Percentiles rank a stretch among this genome's conserved stretches.
These are phyloP conservation scores for Andricus curvator DNA, from an alignment of 2,888 invertebrate genomes.

Conservation along the genomic window DNA sequence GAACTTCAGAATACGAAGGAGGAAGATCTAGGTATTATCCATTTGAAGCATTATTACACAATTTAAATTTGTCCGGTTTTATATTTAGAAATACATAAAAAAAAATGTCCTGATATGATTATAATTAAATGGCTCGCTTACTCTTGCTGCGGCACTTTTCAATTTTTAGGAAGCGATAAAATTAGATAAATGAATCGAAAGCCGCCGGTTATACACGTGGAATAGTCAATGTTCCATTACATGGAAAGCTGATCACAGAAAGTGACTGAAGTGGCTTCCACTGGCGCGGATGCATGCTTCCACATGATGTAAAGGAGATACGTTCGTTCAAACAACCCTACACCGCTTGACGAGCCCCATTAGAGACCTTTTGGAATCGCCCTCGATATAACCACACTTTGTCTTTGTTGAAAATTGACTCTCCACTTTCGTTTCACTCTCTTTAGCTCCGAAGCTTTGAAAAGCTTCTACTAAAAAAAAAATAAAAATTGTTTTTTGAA, in stretches of 20 bases:
- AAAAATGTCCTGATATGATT: no score
- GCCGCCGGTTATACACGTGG: conserved; percentile 31
- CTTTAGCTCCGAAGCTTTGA: background rate
- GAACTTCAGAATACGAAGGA: no score
- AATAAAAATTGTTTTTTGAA: no score
- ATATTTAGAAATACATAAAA: no score
- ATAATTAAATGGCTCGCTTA: background rate
- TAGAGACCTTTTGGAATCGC: conserved; percentile 13
- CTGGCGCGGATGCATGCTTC: conserved; percentile 59
- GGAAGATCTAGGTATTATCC: no score
- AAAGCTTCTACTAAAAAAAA: no score
- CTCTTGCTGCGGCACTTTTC: background rate
- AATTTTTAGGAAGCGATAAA: conserved; percentile 13
- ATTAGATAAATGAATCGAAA: conserved; percentile 25
- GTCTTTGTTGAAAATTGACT: conserved; percentile 38
- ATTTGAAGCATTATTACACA: no score
- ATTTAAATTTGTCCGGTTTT: no score
- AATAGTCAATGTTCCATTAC: conserved; percentile 53
- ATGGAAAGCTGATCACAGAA: conserved; percentile 59
- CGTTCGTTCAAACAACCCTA: conserved; percentile 54
- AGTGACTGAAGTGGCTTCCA: conserved; percentile 58
- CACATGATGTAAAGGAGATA: conserved; percentile 59
- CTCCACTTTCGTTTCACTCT: background rate
- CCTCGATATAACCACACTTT: conserved; percentile 25
- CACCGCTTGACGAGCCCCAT: conserved; percentile 29